Conservation (phyloP, 1,140 invertebrate species). For the Halesus radiatus region DNA sequence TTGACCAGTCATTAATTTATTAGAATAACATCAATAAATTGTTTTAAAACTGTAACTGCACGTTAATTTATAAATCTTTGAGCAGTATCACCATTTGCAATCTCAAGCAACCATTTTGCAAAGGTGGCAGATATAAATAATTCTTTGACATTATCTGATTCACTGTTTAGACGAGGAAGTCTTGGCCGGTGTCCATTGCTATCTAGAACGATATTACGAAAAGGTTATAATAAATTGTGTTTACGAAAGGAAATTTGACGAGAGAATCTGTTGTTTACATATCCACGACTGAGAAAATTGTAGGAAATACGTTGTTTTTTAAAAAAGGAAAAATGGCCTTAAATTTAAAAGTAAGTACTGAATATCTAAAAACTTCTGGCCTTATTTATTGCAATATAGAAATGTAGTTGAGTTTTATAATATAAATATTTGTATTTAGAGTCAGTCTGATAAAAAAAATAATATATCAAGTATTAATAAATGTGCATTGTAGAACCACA, state of each 20-base stretch:
- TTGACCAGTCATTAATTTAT: not conserved
- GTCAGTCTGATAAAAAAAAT: slow-evolving; percentile 19
- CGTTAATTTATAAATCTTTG: too few species aligned
- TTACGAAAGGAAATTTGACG: not conserved
- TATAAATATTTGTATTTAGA: slow-evolving; percentile 8
- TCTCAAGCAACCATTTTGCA: too few species aligned
- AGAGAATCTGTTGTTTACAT: not conserved
- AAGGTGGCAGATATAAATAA: slow-evolving; percentile 23
- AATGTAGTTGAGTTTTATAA: slow-evolving; percentile 6
- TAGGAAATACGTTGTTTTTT: slow-evolving; percentile 12
- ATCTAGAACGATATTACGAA: not conserved
- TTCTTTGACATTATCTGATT: slow-evolving; percentile 12
- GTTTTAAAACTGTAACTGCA: too few species aligned
- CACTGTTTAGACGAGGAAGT: slow-evolving; percentile 19
- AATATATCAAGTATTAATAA: slow-evolving; percentile 28
- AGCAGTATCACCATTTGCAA: too few species aligned
- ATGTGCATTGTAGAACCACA: slow-evolving; percentile 9
- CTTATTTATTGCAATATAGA: slow-evolving; percentile 17
- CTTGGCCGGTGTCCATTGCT: slow-evolving; percentile 19
- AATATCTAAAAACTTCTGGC: slow-evolving; percentile 7
- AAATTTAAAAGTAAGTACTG: slow-evolving; percentile 30
- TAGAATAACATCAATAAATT: not conserved
- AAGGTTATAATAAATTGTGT: not conserved
- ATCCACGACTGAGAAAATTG: slow-evolving; percentile 17
- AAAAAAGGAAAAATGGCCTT: not conserved